Percentiles rank a stretch among this genome's conserved stretches.
phyloP scores from a whole-genome alignment of 2,113 vertebrate species.

The Dipodomys merriami region DNA sequence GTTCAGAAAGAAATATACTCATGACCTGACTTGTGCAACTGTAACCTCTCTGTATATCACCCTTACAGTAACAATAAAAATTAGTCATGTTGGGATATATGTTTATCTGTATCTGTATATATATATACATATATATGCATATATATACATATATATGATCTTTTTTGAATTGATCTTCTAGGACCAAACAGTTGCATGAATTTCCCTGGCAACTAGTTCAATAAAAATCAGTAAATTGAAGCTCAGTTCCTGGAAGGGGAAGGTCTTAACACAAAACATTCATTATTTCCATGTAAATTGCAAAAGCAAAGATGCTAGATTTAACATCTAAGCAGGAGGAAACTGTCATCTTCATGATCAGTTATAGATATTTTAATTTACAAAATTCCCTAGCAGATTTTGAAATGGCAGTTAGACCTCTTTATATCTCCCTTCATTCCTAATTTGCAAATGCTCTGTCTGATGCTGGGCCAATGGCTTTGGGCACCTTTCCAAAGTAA shows the following conservation, averaged over 20 bases:
- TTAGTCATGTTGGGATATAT: background rate
- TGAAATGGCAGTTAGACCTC: background rate
- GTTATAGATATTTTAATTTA: slow-evolving; percentile 53
- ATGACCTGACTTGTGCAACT: too few relatives aligned
- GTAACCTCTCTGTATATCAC: too few relatives aligned
- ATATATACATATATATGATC: slow-evolving; percentile 21
- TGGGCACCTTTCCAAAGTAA: background rate
- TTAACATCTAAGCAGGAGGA: slow-evolving; percentile 51
- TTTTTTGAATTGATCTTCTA: background rate
- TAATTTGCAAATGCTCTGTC: slow-evolving; percentile 42
- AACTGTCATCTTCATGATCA: slow-evolving; percentile 71
- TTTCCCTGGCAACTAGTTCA: slow-evolving; percentile 67
- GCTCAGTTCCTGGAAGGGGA: slow-evolving; percentile 15
- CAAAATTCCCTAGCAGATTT: slow-evolving; percentile 66
- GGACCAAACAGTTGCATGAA: slow-evolving; percentile 50
- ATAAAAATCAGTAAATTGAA: slow-evolving; percentile 66
- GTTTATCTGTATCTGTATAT: too few relatives aligned
- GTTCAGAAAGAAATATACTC: too few relatives aligned
- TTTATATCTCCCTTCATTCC: slow-evolving; percentile 16
- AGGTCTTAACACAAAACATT: slow-evolving; percentile 49
- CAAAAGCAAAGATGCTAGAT: slow-evolving; percentile 40
- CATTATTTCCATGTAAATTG: slow-evolving; percentile 66
- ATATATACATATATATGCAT: too few relatives aligned
- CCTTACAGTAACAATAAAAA: background rate
- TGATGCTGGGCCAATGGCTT: background rate